A percentile compares a stretch with the other conserved stretches of the same genome.
Evolutionary conservation across 2,113 vertebrate species (phyloP).

Genomic region (Microcebus lehilahytsara): DNA sequence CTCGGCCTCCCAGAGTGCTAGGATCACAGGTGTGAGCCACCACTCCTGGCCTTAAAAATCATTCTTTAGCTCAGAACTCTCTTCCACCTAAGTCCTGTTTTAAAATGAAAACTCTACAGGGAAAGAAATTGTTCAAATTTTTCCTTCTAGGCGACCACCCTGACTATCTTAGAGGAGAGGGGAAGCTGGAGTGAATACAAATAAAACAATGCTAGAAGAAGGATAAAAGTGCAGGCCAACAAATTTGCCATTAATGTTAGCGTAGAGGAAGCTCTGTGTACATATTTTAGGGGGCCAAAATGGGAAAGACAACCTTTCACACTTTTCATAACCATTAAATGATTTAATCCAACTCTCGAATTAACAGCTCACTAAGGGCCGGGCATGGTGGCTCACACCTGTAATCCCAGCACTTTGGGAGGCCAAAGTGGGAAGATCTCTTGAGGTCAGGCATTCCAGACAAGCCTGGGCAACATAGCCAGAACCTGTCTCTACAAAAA

Average conservation of each 20-base stretch:
- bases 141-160: not conserved
- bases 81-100: not conserved
- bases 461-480: no score
- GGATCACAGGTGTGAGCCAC: no score
- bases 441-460: no score
- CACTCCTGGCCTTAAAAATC: not conserved
- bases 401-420: no score
- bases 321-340: not conserved
- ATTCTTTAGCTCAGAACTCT: not conserved
- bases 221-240: not conserved
- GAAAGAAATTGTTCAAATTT: not conserved
- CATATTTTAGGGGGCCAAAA: not conserved
- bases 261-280: not conserved
- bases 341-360: not conserved
- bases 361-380: not conserved
- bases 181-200: not conserved
- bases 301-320: not conserved
- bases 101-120: constrained; percentile 3
- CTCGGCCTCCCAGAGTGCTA: no score
- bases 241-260: not conserved
- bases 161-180: not conserved
- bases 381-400: no score
- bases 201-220: not conserved
- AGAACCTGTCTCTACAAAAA: no score
- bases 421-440: no score